Evolutionary conservation across 2,797 vertebrate genomes (phyloP).

Genomic region (Sebastes umbrosus): DNA sequence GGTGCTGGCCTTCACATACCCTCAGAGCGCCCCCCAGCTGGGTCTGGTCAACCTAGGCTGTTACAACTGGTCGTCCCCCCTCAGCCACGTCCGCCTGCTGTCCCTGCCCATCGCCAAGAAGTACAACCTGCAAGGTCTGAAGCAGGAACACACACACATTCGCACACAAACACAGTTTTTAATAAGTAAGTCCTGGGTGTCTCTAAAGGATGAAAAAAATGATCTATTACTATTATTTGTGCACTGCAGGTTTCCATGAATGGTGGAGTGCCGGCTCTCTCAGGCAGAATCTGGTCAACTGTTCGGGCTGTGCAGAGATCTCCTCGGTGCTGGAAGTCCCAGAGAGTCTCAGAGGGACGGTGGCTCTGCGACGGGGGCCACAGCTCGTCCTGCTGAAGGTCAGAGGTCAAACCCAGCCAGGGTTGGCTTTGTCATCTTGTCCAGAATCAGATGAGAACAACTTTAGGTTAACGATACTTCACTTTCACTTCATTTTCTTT

Average conservation of each 20-base stretch:
- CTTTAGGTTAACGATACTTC: not conserved
- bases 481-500: not conserved
- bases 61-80: conserved; percentile 89
- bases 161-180: fast-evolving
- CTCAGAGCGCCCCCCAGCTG: conserved; percentile 82
- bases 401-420: not conserved
- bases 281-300: conserved; percentile 77
- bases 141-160: not conserved
- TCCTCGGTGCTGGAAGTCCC: conserved; percentile 77
- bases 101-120: conserved; percentile 94
- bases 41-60: conserved; percentile 82
- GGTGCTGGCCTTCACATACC: conserved; percentile 89
- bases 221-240: not conserved
- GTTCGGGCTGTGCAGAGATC: conserved; percentile 80
- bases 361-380: conserved; percentile 77
- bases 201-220: not conserved
- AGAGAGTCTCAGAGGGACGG: conserved; percentile 65
- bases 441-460: not conserved
- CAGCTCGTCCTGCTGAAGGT: conserved; percentile 93
- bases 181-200: not conserved
- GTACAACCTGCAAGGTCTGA: conserved; percentile 90
- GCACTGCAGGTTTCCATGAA: conserved; percentile 77
- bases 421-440: not conserved
- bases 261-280: conserved; percentile 77
- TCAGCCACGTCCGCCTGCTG: conserved; percentile 90